Conservation (phyloP, 2,888 invertebrate genomes). For the Campopleginae sp. region DNA sequence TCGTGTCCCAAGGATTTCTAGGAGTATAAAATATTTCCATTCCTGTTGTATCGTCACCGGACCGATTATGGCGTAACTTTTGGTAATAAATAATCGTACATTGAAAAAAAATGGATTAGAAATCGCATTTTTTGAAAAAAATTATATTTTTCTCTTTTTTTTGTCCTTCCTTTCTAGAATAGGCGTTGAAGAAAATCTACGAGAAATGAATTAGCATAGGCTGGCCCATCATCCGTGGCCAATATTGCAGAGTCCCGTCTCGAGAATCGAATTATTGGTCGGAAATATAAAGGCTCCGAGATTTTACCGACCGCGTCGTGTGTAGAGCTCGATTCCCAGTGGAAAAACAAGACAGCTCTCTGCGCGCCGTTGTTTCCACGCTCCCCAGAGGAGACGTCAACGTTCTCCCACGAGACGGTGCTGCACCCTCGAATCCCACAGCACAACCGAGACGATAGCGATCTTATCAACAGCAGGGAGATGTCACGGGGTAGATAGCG, state of each 20-base stretch:
- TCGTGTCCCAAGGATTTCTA: not conserved
- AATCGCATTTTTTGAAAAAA: not conserved
- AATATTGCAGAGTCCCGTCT: not conserved
- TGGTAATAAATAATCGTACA: not conserved
- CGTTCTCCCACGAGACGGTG: slow-evolving; percentile 51
- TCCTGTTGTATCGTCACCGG: not conserved
- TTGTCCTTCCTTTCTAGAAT: not conserved
- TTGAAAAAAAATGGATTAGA: not conserved
- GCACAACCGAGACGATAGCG: slow-evolving; percentile 40
- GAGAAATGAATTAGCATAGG: not conserved
- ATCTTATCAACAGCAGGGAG: slow-evolving; percentile 61
- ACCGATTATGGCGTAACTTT: not conserved
- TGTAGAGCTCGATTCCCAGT: slow-evolving; percentile 12
- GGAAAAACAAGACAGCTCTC: not conserved
- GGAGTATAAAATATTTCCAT: not conserved
- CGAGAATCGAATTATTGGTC: not conserved
- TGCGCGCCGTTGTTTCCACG: not conserved
- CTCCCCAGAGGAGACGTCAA: not conserved
- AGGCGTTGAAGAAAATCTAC: not conserved
- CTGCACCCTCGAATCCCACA: slow-evolving; percentile 56
- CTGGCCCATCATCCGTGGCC: not conserved
- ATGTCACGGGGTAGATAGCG: slow-evolving; percentile 10
- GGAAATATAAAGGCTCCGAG: not conserved
- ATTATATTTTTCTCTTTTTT: not conserved
- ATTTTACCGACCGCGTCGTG: slow-evolving; percentile 55